These are phyloP conservation scores for Elephas maximus DNA, from an alignment of 2,113 vertebrate genomes.

Conservation along the genomic window DNA sequence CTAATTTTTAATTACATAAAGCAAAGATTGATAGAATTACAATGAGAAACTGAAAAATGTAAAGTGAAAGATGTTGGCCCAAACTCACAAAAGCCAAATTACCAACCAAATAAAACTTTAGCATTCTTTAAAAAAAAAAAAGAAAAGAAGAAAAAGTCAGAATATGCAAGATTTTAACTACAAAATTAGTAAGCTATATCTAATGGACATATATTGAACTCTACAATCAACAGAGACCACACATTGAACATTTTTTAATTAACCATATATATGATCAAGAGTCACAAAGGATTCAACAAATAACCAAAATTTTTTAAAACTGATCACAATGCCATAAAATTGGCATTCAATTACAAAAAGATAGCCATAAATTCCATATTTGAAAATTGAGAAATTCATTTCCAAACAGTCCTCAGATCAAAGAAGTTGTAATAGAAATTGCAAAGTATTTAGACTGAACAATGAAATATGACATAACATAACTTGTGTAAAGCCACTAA, in stretches of 20 bases:
- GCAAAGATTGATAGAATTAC: neutral
- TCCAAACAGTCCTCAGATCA: neutral
- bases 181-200: neutral
- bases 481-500: neutral
- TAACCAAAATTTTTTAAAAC: neutral
- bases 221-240: neutral
- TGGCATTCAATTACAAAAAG: neutral
- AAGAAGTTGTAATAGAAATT: neutral
- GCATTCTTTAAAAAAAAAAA: neutral
- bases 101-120: neutral
- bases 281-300: constrained; percentile 5
- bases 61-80: neutral
- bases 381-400: neutral
- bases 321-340: neutral
- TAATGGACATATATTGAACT: neutral
- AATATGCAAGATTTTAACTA: neutral
- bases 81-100: neutral
- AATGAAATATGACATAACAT: neutral
- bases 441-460: neutral
- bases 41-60: neutral
- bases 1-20: constrained; percentile 17
- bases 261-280: neutral
- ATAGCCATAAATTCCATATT: neutral
- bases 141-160: neutral
- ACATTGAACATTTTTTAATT: neutral